phyloP scores from a whole-genome alignment of 2,888 invertebrate species.

The Troides oblongomaculatus region DNA sequence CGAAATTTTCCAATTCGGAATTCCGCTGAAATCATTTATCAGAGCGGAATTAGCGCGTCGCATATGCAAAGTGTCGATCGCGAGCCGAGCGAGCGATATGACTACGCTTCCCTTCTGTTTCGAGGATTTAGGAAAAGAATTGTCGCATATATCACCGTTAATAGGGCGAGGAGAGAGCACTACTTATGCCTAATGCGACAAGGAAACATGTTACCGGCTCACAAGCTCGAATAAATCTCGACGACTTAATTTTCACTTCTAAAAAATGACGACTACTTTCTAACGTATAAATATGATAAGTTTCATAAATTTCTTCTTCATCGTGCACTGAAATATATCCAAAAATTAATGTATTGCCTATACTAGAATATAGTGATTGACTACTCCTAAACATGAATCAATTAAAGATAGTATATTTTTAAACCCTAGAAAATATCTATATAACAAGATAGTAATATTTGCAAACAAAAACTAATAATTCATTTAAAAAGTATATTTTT shows the following conservation, averaged over 20 bases:
- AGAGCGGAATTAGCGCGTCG: constrained; percentile 67
- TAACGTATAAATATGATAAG: too few relatives aligned
- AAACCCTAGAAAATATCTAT: too few relatives aligned
- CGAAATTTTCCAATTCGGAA: constrained; percentile 53
- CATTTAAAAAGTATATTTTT: too few relatives aligned
- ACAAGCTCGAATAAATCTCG: constrained; percentile 66
- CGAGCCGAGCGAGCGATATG: constrained; percentile 66
- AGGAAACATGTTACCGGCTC: constrained; percentile 72
- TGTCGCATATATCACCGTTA: constrained; percentile 78
- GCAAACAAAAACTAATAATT: too few relatives aligned
- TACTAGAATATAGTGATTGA: too few relatives aligned
- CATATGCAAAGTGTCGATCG: constrained; percentile 59
- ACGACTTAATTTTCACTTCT: constrained; percentile 69
- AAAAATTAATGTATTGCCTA: too few relatives aligned
- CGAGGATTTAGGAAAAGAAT: constrained; percentile 76
- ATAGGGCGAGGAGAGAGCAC: constrained; percentile 79
- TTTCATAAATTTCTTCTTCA: too few relatives aligned
- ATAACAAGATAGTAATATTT: too few relatives aligned
- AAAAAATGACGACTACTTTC: constrained; percentile 43
- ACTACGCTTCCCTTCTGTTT: constrained; percentile 69
- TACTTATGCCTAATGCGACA: constrained; percentile 80
- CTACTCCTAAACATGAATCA: too few relatives aligned
- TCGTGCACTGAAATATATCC: too few relatives aligned
- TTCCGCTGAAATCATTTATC: constrained; percentile 68
- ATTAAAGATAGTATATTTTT: too few relatives aligned